phyloP scores from a whole-genome alignment of 2,797 vertebrate genomes.

The Crocodylus rhombifer region DNA sequence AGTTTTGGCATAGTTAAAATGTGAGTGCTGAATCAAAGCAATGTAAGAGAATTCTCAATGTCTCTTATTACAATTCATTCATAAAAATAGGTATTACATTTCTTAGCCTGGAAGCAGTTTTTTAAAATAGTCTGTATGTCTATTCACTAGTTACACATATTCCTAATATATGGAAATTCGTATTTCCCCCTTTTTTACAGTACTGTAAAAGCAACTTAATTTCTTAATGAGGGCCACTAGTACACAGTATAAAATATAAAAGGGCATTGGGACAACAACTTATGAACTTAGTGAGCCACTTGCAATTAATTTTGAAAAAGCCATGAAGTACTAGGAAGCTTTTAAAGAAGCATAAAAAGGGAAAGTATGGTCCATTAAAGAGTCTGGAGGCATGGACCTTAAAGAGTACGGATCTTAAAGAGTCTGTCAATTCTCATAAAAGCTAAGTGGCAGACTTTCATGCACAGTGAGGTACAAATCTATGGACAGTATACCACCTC shows the following conservation, averaged over 20 bases:
- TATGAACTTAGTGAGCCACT: slow-evolving; percentile 46
- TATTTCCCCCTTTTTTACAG: slow-evolving; percentile 4
- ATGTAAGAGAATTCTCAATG: slow-evolving; percentile 1
- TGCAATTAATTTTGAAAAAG: slow-evolving; percentile 44
- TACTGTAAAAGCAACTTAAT: rapidly evolving
- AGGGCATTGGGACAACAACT: slow-evolving; percentile 7
- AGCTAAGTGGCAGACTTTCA: background rate
- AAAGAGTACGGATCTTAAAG: background rate
- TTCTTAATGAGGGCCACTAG: slow-evolving; percentile 46
- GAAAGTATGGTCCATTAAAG: background rate
- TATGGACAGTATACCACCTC: too few species aligned
- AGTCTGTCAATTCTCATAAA: background rate
- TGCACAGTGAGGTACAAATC: too few species aligned
- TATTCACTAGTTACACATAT: background rate
- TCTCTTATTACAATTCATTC: background rate
- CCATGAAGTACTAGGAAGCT: background rate
- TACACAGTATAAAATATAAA: background rate
- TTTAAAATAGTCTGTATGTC: slow-evolving; percentile 9
- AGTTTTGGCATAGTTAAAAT: background rate
- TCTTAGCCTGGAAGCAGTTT: background rate
- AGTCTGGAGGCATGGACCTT: background rate
- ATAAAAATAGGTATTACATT: background rate
- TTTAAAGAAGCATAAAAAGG: background rate
- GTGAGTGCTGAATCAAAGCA: background rate
- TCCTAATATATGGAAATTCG: background rate